Evolutionary conservation across 2,113 vertebrate species (phyloP).

Genomic region (Poeciliopsis retropinna): DNA sequence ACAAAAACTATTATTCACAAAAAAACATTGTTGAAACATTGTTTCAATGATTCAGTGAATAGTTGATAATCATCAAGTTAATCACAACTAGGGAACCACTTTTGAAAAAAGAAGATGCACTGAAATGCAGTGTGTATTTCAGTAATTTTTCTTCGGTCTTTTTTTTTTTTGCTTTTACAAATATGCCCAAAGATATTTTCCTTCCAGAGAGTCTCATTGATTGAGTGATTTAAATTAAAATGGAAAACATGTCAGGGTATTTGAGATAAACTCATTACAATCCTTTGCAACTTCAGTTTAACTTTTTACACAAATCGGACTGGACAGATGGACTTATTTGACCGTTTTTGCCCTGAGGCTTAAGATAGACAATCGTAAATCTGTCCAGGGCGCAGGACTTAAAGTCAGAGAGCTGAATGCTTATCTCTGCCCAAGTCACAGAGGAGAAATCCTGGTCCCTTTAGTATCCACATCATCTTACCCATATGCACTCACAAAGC

Average conservation of each 20-base stretch:
- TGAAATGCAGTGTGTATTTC: too few species aligned
- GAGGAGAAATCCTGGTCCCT: slow-evolving; percentile 12
- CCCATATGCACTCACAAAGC: slow-evolving; percentile 27
- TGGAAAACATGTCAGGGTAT: not conserved
- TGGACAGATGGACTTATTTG: slow-evolving; percentile 3
- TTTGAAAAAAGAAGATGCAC: too few species aligned
- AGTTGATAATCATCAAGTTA: too few species aligned
- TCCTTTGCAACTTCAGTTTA: not conserved
- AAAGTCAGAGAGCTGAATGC: slow-evolving; percentile 14
- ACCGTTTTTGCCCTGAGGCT: slow-evolving; percentile 2
- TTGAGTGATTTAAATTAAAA: slow-evolving; percentile 6
- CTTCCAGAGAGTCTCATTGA: not conserved
- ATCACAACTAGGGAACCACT: too few species aligned
- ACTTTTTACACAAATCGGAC: slow-evolving; percentile 1
- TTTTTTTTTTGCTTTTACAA: too few species aligned
- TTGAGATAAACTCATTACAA: not conserved
- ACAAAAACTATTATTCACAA: too few species aligned
- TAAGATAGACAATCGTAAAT: not conserved
- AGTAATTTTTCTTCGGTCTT: too few species aligned
- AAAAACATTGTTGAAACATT: too few species aligned
- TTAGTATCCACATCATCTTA: slow-evolving; percentile 29
- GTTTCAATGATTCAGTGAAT: too few species aligned
- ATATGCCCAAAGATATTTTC: not conserved
- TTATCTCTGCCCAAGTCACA: slow-evolving; percentile 18
- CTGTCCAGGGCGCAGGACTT: not conserved